These are phyloP conservation scores for Petaurus breviceps DNA, from an alignment of 2,113 vertebrate genomes.

Conservation along the genomic window DNA sequence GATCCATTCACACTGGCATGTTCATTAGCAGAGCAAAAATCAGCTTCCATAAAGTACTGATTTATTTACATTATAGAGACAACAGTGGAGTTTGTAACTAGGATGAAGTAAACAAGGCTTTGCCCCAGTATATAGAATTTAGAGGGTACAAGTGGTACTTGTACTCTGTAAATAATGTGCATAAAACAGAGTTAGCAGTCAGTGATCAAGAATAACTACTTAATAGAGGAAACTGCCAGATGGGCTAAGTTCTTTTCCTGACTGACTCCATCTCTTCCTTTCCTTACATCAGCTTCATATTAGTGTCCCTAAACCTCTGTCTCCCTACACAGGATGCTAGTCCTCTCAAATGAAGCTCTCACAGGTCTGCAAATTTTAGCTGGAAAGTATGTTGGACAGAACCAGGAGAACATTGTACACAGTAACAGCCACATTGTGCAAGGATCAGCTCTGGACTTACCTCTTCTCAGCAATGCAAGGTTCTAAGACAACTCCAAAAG, in stretches of 20 bases:
- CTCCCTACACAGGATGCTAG: background rate
- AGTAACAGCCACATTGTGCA: too few species aligned
- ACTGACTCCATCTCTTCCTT: background rate
- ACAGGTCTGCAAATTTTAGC: background rate
- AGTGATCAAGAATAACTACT: background rate
- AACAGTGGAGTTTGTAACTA: too few species aligned
- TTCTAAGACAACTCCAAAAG: too few species aligned
- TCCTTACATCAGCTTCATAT: background rate
- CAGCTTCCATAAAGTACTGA: background rate
- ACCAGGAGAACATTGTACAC: too few species aligned
- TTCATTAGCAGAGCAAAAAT: background rate
- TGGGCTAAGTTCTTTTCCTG: background rate
- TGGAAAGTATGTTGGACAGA: background rate
- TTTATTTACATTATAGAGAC: background rate
- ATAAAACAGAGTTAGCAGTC: background rate
- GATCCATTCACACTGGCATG: background rate
- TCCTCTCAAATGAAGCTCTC: background rate
- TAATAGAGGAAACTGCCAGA: background rate
- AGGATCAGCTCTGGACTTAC: too few species aligned
- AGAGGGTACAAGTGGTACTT: background rate
- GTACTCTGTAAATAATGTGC: background rate
- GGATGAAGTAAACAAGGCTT: too few species aligned
- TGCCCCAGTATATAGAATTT: background rate
- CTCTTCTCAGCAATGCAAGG: too few species aligned
- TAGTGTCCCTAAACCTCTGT: background rate